Base-by-base conservation (phyloP, 2,113 vertebrate species). In the Pitta sordida region DNA sequence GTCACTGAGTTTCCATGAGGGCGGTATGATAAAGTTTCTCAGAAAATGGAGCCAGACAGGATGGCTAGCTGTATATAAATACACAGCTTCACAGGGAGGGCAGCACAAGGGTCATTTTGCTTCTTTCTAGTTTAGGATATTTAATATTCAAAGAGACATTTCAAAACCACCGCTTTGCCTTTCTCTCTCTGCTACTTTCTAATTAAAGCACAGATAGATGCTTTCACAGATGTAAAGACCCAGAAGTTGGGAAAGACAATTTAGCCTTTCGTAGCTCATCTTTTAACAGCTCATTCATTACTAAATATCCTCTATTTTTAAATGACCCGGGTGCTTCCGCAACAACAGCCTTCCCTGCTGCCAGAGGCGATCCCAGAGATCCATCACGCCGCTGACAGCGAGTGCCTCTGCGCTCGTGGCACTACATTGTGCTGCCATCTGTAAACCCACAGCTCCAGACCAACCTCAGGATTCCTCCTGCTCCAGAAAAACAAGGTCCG, bases 221-320 rank as follows among this genome's bases (percentile, higher is more conserved):
- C 29, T 91, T 88, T 46, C 56, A 23, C 22, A 81, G 76, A 29
- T 2, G 2, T 10, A 91, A 64, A 76, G 49, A 82, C 30, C 56
- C 67, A 82, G 79, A 92, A 92, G 86, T 53, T 64, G 46, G 43
- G 53, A 91, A 85, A 86, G 73, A 55, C 74, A 73, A 87, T 93
- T 95, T 96, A 95, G 82, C 94, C 83, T 91, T 74, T 84, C 13
- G 10, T 49, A 91, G 65, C 92, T 82, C 93, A 84, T 84, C 86
- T 94, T n/a, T 96, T 95, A 97, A 96, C 89, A 94, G 84, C 95
- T 96, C 90, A 83, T 86, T 97, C 95, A 93, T 85, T 95, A 81
- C 96, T 98, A 96, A 97, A 95, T 91, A 96, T 62, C 76, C 94
- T 92, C 86, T 88, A 91, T 82, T 96, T 94, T 68, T 49, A 81